These are phyloP conservation scores for Lasaia peninsularis DNA, from an alignment of 1,140 invertebrate genomes.

Conservation along the genomic window DNA sequence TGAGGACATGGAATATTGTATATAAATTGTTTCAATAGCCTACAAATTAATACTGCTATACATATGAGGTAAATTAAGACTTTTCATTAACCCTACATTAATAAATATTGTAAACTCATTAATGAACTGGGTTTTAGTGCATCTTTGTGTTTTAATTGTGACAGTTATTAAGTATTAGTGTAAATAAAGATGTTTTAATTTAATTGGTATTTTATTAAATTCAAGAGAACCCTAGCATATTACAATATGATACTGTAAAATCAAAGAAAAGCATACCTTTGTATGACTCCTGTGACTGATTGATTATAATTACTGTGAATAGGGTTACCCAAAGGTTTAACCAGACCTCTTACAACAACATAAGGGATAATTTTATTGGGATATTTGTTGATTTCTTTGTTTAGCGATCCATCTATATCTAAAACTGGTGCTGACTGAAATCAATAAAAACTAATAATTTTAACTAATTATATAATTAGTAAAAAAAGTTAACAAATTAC, in stretches of 20 bases:
- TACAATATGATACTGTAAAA: not conserved
- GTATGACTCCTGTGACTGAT: slow-evolving; percentile 84
- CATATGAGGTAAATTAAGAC: too few species aligned
- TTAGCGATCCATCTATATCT: slow-evolving; percentile 80
- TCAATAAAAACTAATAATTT: not conserved
- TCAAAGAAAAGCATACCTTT: slow-evolving; percentile 56
- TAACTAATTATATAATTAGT: too few species aligned
- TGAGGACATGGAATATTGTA: too few species aligned
- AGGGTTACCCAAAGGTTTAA: slow-evolving; percentile 84
- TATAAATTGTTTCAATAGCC: too few species aligned
- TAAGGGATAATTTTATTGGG: slow-evolving; percentile 82
- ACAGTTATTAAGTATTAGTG: too few species aligned
- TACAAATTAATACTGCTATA: too few species aligned
- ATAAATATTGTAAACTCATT: too few species aligned
- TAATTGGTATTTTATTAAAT: not conserved
- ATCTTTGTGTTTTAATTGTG: too few species aligned
- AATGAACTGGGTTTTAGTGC: too few species aligned
- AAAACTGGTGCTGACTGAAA: slow-evolving; percentile 82
- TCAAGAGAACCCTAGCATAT: not conserved
- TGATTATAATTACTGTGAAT: slow-evolving; percentile 84
- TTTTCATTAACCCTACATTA: too few species aligned
- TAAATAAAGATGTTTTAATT: too few species aligned
- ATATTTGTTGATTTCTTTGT: slow-evolving; percentile 78
- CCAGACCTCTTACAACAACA: slow-evolving; percentile 83
- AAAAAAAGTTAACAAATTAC: too few species aligned